Evolutionary conservation across 2,797 vertebrate genomes (phyloP).

Genomic region (Kryptopterus vitreolus): DNA sequence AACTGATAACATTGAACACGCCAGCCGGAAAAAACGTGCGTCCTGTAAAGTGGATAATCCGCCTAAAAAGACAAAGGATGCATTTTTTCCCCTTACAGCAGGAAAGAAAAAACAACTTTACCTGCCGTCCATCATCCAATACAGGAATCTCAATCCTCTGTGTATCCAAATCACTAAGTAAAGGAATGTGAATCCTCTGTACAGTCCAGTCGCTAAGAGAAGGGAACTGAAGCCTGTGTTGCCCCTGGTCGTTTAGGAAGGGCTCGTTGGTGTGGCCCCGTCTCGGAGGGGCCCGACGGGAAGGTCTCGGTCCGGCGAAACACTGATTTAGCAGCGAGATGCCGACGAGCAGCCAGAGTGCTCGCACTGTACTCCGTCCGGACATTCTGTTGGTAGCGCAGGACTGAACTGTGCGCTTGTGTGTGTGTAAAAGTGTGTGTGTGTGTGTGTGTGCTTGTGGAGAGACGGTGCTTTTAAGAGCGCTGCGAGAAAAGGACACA

Average conservation of each 20-base stretch:
- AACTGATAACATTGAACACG: too few relatives aligned
- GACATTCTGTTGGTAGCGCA: conserved; percentile 63
- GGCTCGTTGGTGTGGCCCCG: conserved; percentile 52
- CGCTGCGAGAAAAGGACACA: conserved; percentile 39
- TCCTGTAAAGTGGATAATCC: too few relatives aligned
- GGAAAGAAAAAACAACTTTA: conserved; percentile 57
- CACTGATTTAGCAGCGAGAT: conserved; percentile 71
- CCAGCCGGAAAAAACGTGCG: too few relatives aligned
- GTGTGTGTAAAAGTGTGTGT: conserved; percentile 59
- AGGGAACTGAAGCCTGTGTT: conserved; percentile 44
- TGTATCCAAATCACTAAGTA: conserved; percentile 55
- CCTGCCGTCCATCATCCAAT: conserved; percentile 61
- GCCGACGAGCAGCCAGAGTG: conserved; percentile 68
- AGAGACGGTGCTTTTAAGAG: conserved; percentile 33
- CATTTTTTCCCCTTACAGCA: too few relatives aligned
- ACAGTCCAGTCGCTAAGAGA: conserved; percentile 14
- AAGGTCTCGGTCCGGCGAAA: conserved; percentile 66
- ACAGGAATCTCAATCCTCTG: conserved; percentile 54
- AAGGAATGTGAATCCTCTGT: conserved; percentile 63
- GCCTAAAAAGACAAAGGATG: too few relatives aligned
- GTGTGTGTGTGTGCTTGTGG: conserved; percentile 46
- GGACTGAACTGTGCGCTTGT: conserved; percentile 58
- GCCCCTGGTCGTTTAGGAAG: conserved; percentile 22
- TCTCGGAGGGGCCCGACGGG: conserved; percentile 55
- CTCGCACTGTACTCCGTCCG: conserved; percentile 51